Conservation (phyloP, 92 coral and sea anemone genomes). For the Ricordea florida region DNA sequence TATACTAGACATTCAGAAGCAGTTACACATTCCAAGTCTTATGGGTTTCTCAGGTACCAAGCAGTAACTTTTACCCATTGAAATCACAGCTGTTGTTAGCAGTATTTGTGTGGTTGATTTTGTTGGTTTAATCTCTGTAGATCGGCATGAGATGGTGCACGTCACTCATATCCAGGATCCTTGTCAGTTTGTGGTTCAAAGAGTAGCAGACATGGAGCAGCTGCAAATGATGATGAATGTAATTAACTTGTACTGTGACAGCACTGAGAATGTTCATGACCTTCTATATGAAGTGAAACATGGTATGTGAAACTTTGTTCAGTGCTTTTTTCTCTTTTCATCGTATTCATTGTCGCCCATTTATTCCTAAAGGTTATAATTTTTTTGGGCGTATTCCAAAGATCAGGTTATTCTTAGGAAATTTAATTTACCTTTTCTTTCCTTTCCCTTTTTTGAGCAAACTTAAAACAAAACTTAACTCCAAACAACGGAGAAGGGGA, state of each 20-base stretch:
- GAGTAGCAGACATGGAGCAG: conserved; percentile 87
- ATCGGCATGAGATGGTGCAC: conserved; percentile 87
- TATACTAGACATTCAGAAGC: too few species aligned
- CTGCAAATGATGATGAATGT: conserved; percentile 86
- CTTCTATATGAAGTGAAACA: conserved; percentile 76
- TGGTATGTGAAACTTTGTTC: conserved; percentile 57
- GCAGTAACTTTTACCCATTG: too few species aligned
- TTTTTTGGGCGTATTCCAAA: too few species aligned
- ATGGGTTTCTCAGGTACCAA: too few species aligned
- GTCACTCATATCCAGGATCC: conserved; percentile 95
- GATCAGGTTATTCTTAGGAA: too few species aligned
- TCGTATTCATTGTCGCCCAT: not conserved
- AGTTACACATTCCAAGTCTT: too few species aligned
- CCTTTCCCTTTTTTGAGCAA: too few species aligned
- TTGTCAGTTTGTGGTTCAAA: conserved; percentile 84
- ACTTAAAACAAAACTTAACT: too few species aligned
- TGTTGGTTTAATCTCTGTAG: not conserved
- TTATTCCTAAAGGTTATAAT: too few species aligned
- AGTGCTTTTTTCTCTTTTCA: not conserved
- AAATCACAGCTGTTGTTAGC: not conserved
- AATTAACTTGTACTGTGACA: conserved; percentile 80
- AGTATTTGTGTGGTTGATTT: not conserved
- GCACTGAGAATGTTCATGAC: conserved; percentile 74
- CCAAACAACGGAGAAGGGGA: too few species aligned
- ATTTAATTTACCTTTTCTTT: too few species aligned